phyloP scores from a whole-genome alignment of 2,888 invertebrate species.

The Thyatira batis region DNA sequence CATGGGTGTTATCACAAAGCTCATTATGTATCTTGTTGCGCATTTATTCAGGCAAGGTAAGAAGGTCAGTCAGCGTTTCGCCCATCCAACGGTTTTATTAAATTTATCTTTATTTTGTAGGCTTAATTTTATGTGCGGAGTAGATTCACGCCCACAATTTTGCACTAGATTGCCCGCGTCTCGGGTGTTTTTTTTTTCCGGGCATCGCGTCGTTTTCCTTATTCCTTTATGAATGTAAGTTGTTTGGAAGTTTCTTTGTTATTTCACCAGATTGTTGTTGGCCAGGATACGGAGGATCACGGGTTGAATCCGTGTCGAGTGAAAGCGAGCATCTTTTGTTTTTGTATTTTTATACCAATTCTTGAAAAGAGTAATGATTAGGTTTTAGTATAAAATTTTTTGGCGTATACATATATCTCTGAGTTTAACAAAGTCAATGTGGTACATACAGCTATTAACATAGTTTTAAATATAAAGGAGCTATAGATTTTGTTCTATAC shows the following conservation, averaged over 20 bases:
- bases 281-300: neutral
- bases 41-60: constrained; percentile 33
- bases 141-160: neutral
- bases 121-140: neutral
- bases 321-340: no score
- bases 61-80: constrained; percentile 13
- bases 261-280: neutral
- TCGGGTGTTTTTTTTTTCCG: neutral
- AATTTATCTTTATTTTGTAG: neutral
- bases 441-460: no score
- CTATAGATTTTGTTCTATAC: no score
- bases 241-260: neutral
- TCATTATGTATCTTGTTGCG: constrained; percentile 42
- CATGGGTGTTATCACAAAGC: constrained; percentile 34
- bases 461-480: no score
- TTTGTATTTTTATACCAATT: no score
- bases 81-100: constrained; percentile 5
- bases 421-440: no score
- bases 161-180: neutral
- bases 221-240: neutral
- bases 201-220: neutral
- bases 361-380: no score
- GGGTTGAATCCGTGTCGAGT: no score
- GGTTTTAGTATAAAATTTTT: no score
- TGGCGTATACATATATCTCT: no score